phyloP scores from a whole-genome alignment of 2,797 vertebrate species.

The Nasua narica region DNA sequence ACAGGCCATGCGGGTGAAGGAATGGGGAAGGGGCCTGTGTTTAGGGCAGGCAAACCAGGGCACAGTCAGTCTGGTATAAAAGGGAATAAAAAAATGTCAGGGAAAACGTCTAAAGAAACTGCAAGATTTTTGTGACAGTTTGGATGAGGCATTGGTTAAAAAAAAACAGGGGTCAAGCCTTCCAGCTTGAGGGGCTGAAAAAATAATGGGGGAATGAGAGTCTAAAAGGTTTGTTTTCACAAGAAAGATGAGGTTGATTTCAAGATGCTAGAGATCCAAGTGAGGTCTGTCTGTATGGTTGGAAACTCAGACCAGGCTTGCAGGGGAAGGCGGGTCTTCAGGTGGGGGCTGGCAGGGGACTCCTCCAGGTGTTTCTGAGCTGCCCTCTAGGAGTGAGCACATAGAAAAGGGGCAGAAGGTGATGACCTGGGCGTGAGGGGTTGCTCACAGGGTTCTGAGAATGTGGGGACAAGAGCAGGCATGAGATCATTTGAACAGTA shows the following conservation, averaged over 20 bases:
- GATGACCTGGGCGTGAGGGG: not conserved
- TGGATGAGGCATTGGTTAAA: not conserved
- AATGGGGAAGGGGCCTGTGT: not conserved
- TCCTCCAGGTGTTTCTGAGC: not conserved
- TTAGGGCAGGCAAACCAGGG: not conserved
- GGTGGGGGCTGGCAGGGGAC: not conserved
- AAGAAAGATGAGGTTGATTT: not conserved
- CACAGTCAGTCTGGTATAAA: not conserved
- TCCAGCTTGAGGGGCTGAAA: not conserved
- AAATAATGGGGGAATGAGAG: not conserved
- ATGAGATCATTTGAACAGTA: not conserved
- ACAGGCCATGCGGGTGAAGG: not conserved
- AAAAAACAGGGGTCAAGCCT: not conserved
- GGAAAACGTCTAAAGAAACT: not conserved
- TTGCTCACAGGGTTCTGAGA: not conserved
- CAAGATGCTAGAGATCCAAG: too few relatives aligned
- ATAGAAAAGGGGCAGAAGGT: not conserved
- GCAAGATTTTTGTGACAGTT: not conserved
- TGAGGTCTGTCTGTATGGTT: not conserved
- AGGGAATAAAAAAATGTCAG: not conserved
- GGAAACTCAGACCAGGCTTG: accelerated
- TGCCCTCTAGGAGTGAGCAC: not conserved
- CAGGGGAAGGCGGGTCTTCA: not conserved
- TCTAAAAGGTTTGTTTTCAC: not conserved
- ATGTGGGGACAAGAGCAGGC: not conserved